Conservation (phyloP, 2,888 invertebrate species). For the Meteorus cinctellus region DNA sequence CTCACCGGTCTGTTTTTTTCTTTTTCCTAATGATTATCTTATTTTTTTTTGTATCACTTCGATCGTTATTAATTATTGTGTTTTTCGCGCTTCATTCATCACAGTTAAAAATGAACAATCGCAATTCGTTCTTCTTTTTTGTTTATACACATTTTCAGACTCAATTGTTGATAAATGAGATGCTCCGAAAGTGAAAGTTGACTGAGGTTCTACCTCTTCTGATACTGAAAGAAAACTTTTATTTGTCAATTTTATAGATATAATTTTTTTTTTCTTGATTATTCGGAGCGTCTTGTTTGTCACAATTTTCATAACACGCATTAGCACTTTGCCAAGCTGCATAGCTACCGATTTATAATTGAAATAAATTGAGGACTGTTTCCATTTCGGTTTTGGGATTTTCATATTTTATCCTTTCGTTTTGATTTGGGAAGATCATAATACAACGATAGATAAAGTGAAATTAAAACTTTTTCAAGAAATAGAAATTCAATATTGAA, state of each 20-base stretch:
- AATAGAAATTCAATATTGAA: too few relatives aligned
- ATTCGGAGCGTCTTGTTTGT: slow-evolving; percentile 19
- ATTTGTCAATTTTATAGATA: too few relatives aligned
- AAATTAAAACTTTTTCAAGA: too few relatives aligned
- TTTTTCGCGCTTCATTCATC: slow-evolving; percentile 14
- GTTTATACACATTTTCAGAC: slow-evolving; percentile 7
- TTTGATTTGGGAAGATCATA: too few relatives aligned
- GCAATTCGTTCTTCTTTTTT: slow-evolving; percentile 4
- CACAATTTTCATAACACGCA: not conserved
- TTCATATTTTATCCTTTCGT: too few relatives aligned
- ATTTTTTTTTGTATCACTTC: not conserved
- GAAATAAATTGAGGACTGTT: not conserved
- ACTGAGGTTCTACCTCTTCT: not conserved
- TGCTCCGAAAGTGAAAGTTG: not conserved
- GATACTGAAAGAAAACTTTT: too few relatives aligned
- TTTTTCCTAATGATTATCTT: not conserved
- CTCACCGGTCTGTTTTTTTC: not conserved
- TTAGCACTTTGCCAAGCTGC: slow-evolving; percentile 22
- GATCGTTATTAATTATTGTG: not conserved
- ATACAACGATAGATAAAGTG: too few relatives aligned
- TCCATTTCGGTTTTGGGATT: too few relatives aligned
- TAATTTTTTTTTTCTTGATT: not conserved
- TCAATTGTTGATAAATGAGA: slow-evolving; percentile 15
- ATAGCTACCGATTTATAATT: slow-evolving; percentile 32
- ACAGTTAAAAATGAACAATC: slow-evolving; percentile 32